phyloP scores from a whole-genome alignment of 2,113 vertebrate genomes.

The Rhizomys pruinosus region DNA sequence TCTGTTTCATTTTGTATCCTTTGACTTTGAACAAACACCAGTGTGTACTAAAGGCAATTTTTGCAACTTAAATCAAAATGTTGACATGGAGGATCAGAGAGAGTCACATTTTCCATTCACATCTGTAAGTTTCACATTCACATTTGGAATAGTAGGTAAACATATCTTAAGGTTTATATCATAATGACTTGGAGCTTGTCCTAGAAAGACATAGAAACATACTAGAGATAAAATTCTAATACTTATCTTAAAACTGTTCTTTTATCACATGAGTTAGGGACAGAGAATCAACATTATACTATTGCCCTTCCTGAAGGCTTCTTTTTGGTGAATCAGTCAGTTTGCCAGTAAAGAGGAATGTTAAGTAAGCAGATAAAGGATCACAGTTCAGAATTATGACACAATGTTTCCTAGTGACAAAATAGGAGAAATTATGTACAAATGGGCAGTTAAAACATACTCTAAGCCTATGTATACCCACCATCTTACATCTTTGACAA shows the following conservation, averaged over 20 bases:
- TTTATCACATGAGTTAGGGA: no score
- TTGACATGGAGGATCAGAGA: background rate
- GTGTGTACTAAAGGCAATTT: background rate
- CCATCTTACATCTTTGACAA: background rate
- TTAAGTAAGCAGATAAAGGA: background rate
- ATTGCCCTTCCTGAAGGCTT: no score
- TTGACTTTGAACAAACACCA: background rate
- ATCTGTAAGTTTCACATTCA: no score
- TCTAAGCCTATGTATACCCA: rapidly evolving
- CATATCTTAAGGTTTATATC: rapidly evolving
- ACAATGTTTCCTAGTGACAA: background rate
- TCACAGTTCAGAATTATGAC: background rate
- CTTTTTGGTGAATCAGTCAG: no score
- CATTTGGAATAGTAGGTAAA: background rate
- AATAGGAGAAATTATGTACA: background rate
- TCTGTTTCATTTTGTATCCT: no score
- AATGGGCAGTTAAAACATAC: no score
- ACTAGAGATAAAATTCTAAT: no score
- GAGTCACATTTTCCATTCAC: background rate
- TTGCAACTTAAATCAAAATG: background rate
- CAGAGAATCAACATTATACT: no score
- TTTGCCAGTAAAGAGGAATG: no score
- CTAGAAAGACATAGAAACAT: background rate
- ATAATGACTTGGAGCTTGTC: background rate
- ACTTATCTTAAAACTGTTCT: no score